Evolutionary conservation across 2,888 invertebrate species (phyloP), one percentile per base, ranked within the genome.

Genomic region (Aleiodes testaceus): DNA sequence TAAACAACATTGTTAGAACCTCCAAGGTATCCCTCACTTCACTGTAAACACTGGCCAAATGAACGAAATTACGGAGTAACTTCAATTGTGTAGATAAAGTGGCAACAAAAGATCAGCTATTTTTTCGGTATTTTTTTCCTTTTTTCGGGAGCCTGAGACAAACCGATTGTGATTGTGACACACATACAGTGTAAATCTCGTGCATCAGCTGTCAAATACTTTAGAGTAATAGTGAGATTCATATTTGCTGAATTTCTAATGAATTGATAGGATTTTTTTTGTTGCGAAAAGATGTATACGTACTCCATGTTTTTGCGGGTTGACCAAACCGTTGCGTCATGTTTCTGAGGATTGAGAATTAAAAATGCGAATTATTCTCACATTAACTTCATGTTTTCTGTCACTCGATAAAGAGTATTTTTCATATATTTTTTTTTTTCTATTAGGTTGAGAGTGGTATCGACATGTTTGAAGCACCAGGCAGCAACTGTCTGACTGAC

Each of bases 401-500:
- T 30, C 20, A 44, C 26, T 26, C 26, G 26, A n/a, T 20, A 42
- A 20, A 42, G 1, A 22, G 26, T n/a, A 20, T 50, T 22, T 18
- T 11, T 36, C 11, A n/a, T 11, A 55, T 16, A 12, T 22, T 45
- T 22, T 26, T 42, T 18, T 7, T 66, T 49, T 49, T 26, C 9
- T 11, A 3, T n/a, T 30, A 77, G 83, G 80, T 83, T 70, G 82
- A 86, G 74, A 82, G 80, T 75, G 76, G 79, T 69, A 81, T 81
- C 79, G 80, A 79, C 76, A 85, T 85, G 83, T 83, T 84, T 76
- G 86, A 87, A 70, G 76, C 82, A 75, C 80, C 85, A 44, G 80
- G 81, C 77, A 81, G 77, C 72, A 82, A 75, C 77, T 80, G 83
- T 70, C 78, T 82, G 36, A 70, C 78, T 45, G 82, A 82, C 72